A percentile compares a stretch with the other conserved stretches of the same genome.
Conservation (phyloP, 2,888 invertebrate genomes). For the Laspeyria flexula region DNA sequence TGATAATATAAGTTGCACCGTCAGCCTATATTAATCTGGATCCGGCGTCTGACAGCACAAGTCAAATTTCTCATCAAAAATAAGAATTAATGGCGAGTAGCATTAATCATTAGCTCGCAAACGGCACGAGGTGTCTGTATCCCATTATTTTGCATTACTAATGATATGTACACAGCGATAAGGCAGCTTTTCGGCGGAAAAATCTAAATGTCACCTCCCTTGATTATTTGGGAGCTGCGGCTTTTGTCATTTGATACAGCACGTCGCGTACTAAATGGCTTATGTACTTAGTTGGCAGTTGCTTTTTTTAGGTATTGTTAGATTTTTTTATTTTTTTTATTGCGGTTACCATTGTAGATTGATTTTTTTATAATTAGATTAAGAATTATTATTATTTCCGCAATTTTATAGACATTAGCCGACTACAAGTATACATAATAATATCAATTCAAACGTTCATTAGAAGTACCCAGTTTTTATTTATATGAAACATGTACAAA, state of each 20-base stretch:
- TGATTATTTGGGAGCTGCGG: slow-evolving; percentile 52
- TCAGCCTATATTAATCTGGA: slow-evolving; percentile 85
- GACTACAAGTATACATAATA: too few relatives aligned
- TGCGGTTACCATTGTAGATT: too few relatives aligned
- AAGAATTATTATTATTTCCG: too few relatives aligned
- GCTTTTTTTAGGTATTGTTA: neutral
- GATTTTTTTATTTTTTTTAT: too few relatives aligned
- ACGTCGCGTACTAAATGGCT: slow-evolving; percentile 6
- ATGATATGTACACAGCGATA: slow-evolving; percentile 84
- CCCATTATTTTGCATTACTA: slow-evolving; percentile 87
- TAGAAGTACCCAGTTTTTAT: too few relatives aligned
- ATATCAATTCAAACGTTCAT: too few relatives aligned
- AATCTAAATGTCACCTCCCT: slow-evolving; percentile 72
- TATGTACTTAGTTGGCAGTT: neutral
- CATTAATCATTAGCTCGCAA: slow-evolving; percentile 85
- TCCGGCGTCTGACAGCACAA: slow-evolving; percentile 83
- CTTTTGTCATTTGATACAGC: slow-evolving; percentile 26
- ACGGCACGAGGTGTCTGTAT: slow-evolving; percentile 85
- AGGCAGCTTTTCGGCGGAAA: slow-evolving; percentile 73
- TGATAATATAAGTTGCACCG: slow-evolving; percentile 79
- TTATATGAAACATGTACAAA: too few relatives aligned
- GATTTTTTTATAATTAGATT: too few relatives aligned
- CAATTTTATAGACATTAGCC: too few relatives aligned
- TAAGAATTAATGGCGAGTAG: slow-evolving; percentile 84
- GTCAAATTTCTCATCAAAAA: slow-evolving; percentile 86